phyloP scores from a whole-genome alignment of 1,140 invertebrate species.

The Scylla paramamosain region DNA sequence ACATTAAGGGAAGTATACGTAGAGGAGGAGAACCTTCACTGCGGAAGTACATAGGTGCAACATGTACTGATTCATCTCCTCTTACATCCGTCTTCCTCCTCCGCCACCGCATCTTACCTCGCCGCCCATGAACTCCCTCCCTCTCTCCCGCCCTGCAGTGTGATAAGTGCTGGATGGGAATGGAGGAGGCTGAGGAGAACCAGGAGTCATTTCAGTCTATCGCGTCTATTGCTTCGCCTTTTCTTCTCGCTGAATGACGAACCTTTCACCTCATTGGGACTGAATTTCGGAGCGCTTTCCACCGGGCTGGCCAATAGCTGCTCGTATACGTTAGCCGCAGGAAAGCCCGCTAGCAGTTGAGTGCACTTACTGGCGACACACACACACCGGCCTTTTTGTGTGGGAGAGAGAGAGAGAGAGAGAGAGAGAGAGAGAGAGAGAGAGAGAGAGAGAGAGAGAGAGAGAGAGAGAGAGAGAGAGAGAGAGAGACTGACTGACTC shows the following conservation, averaged over 20 bases:
- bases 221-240: neutral
- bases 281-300: constrained; percentile 7
- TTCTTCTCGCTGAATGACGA: constrained; percentile 21
- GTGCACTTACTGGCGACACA: neutral
- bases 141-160: too few relatives aligned
- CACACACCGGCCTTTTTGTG: neutral
- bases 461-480: constrained; percentile 9
- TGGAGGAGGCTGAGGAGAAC: neutral
- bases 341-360: neutral
- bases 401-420: neutral
- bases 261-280: neutral
- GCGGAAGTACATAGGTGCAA: too few relatives aligned
- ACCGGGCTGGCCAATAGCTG: neutral
- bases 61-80: too few relatives aligned
- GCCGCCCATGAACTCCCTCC: too few relatives aligned
- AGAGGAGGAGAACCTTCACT: too few relatives aligned
- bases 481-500: neutral
- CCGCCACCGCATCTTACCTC: too few relatives aligned
- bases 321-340: neutral
- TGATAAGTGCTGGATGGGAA: too few relatives aligned
- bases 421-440: too few relatives aligned
- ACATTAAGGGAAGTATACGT: too few relatives aligned
- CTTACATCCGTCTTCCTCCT: too few relatives aligned
- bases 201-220: neutral
- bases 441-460: constrained; percentile 4